These are phyloP conservation scores for Centropus unirufus DNA, from an alignment of 2,113 vertebrate genomes.

Conservation along the genomic window DNA sequence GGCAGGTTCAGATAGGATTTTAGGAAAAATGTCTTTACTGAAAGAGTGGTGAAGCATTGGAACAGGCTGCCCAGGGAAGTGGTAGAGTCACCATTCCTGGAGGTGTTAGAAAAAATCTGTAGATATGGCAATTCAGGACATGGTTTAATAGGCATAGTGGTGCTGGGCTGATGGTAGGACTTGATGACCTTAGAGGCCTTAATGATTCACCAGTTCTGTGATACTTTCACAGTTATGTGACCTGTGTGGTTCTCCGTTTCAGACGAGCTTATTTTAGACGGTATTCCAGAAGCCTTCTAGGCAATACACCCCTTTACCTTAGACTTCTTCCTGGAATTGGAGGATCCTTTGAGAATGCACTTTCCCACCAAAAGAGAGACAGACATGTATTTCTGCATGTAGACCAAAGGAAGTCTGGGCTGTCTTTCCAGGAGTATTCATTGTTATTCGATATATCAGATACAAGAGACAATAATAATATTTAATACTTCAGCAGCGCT, in stretches of 20 bases:
- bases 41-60: too few species aligned
- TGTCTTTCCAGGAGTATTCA: background rate
- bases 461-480: background rate
- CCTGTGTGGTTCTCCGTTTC: background rate
- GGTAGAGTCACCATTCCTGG: too few species aligned
- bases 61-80: too few species aligned
- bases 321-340: background rate
- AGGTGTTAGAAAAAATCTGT: too few species aligned
- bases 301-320: background rate
- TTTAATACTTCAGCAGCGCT: background rate
- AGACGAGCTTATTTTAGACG: background rate
- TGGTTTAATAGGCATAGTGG: too few species aligned
- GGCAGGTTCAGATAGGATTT: too few species aligned
- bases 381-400: accelerated
- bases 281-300: background rate
- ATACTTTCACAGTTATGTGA: background rate
- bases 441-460: background rate
- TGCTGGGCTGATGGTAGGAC: too few species aligned
- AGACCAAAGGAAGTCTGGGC: background rate
- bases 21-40: too few species aligned
- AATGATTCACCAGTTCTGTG: too few species aligned
- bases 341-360: background rate
- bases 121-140: too few species aligned
- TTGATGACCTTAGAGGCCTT: too few species aligned
- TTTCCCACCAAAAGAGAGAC: accelerated